phyloP scores from a whole-genome alignment of 2,888 invertebrate genomes.

The Drosophila pseudotalamancana region DNA sequence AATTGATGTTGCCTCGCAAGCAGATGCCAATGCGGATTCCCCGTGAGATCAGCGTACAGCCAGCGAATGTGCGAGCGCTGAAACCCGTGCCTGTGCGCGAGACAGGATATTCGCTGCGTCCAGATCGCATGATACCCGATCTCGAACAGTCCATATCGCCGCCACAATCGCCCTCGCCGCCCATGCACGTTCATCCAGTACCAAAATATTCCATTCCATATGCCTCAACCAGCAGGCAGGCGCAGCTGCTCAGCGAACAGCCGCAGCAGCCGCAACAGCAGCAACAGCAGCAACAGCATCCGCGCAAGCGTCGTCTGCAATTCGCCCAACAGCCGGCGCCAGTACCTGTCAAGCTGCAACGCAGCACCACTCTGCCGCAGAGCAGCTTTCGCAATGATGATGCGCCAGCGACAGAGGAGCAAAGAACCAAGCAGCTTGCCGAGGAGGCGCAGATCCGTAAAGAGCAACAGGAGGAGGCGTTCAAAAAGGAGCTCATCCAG shows the following conservation, averaged over 20 bases:
- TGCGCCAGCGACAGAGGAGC: slow-evolving; percentile 19
- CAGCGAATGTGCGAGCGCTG: slow-evolving; percentile 55
- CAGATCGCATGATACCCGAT: slow-evolving; percentile 77
- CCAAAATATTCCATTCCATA: slow-evolving; percentile 34
- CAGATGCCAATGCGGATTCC: slow-evolving; percentile 56
- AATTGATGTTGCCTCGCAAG: slow-evolving; percentile 69
- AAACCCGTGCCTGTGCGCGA: slow-evolving; percentile 73
- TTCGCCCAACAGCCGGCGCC: slow-evolving; percentile 26
- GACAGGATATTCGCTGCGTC: slow-evolving; percentile 73
- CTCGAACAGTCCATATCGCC: slow-evolving; percentile 71
- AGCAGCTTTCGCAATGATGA: slow-evolving; percentile 9
- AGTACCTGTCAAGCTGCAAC: slow-evolving; percentile 68
- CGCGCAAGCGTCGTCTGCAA: slow-evolving; percentile 55
- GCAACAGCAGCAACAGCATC: slow-evolving; percentile 21
- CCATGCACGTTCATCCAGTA: slow-evolving; percentile 18
- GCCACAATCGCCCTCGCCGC: slow-evolving; percentile 62
- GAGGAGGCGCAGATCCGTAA: slow-evolving; percentile 37
- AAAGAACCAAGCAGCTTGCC: neutral
- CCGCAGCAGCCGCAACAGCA: slow-evolving; percentile 31
- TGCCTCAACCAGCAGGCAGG: slow-evolving; percentile 63
- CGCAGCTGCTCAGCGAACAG: slow-evolving; percentile 35
- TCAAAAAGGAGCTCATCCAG: slow-evolving; percentile 78
- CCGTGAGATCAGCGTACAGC: slow-evolving; percentile 63
- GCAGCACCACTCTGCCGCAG: slow-evolving; percentile 27
- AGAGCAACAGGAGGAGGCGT: slow-evolving; percentile 61